Evolutionary conservation across 1,140 invertebrate species (phyloP), one percentile per base, ranked within the genome.

Genomic region (Leptinotarsa lineolata): DNA sequence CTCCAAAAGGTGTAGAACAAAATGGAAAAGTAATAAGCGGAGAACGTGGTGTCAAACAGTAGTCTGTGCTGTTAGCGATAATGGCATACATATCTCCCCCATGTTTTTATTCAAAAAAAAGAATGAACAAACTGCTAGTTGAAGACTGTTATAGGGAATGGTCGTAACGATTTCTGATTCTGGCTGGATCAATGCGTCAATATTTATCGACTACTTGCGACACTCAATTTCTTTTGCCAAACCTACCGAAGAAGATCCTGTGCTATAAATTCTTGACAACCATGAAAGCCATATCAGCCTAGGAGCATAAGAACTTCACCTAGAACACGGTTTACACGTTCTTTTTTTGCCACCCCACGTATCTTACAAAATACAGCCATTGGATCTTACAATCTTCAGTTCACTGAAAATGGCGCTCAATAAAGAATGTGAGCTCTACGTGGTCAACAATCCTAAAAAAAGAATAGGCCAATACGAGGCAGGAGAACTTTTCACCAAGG

Each of bases 361-460:
- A 46, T 46, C 45, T 46, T 13, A 46, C n/a, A 66, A 65, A 39
- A 46, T 73, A 22, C 72, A 73, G 48, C 73, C 73, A 46, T 13
- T 46, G 45, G 45, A 46, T 46, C 45, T 46, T 13, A 30, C 73
- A 45, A 45, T 76, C 54, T 76, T 70, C 54, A 64, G 71, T 22
- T 48, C 72, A 30, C 58, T 74, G 44, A 76, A 76, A 39, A 67
- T 68, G 4, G 69, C 70, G 22, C 76, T 59, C 74, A 74, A 81
- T 72, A 71, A 72, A 77, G 80, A 83, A 74, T 82, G 80, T 73
- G 80, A 83, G 24, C 63, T 70, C 45, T 73, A 76, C 76, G 80
- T 83, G 79, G 79, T 74, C 59, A 61, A 68, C 21, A 71, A 74
- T 58, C 16, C 74, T 54, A 75, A 74, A 20, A 69, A 72, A 69